These are phyloP conservation scores for Tetragonisca angustula DNA, from an alignment of 2,888 invertebrate species.

Conservation along the genomic window DNA sequence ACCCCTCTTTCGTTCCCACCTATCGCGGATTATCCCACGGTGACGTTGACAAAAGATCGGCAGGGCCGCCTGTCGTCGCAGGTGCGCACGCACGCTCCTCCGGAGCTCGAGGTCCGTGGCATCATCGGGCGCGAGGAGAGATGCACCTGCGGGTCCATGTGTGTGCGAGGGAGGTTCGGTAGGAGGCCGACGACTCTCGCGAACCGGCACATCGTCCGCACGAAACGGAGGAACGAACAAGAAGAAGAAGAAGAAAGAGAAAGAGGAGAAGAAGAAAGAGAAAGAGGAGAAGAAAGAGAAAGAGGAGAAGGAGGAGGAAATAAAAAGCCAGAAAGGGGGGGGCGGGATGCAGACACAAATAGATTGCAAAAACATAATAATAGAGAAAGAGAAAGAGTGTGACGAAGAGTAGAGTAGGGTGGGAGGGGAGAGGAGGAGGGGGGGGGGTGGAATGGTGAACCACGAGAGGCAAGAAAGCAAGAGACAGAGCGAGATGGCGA, in stretches of 20 bases:
- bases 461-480: no score
- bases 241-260: slow-evolving; percentile 1
- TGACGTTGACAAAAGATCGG: slow-evolving; percentile 67
- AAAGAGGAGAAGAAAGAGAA: neutral
- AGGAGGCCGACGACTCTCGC: slow-evolving; percentile 64
- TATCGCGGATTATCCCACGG: slow-evolving; percentile 25
- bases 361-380: slow-evolving; percentile 84
- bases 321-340: slow-evolving; percentile 65
- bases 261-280: slow-evolving; percentile 10
- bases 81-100: slow-evolving; percentile 35
- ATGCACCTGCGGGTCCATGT: slow-evolving; percentile 64
- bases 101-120: slow-evolving; percentile 26
- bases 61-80: slow-evolving; percentile 41
- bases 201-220: slow-evolving; percentile 27
- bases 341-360: slow-evolving; percentile 82
- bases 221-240: neutral
- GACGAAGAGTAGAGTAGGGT: neutral
- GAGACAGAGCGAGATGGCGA: neutral
- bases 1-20: neutral
- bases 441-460: neutral
- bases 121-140: slow-evolving; percentile 1
- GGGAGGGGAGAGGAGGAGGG: neutral
- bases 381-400: slow-evolving; percentile 78
- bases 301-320: slow-evolving; percentile 24
- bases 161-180: slow-evolving; percentile 61